Conservation (phyloP, 2,797 vertebrate genomes). For the Anabacerthia variegaticeps region DNA sequence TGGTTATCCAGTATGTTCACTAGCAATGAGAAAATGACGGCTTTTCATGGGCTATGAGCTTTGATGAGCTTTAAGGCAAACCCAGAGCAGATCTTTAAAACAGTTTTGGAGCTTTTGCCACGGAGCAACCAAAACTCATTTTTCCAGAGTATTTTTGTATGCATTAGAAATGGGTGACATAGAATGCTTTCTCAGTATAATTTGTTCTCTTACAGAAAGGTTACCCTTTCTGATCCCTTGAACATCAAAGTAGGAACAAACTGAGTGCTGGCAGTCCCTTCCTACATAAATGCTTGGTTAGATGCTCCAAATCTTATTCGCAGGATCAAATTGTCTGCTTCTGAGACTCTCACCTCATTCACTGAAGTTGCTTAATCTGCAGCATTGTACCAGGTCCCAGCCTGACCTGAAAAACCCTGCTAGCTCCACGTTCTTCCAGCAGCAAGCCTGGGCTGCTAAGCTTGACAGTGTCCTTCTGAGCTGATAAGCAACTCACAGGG, state of each 20-base stretch:
- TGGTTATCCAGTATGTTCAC: background rate
- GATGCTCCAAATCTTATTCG: background rate
- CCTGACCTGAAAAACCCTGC: constrained; percentile 30
- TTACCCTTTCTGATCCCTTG: background rate
- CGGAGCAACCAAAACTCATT: background rate
- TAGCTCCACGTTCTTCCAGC: background rate
- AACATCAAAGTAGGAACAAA: background rate
- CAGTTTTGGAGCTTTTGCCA: background rate
- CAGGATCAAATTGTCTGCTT: background rate
- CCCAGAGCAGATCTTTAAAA: background rate
- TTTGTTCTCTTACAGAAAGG: background rate
- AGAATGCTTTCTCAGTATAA: background rate
- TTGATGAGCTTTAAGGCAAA: background rate
- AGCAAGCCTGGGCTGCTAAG: constrained; percentile 1
- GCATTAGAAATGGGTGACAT: background rate
- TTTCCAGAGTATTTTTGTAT: background rate
- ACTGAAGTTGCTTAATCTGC: background rate
- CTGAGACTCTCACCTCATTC: background rate
- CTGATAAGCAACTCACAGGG: background rate
- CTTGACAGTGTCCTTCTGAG: background rate
- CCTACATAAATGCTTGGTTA: background rate
- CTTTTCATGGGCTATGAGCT: background rate
- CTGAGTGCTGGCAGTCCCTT: background rate
- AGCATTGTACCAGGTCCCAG: background rate
- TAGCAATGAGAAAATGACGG: background rate